Percentiles rank a stretch among this genome's conserved stretches.
These are phyloP conservation scores for Ameiurus melas DNA, from an alignment of 2,113 vertebrate genomes.

Conservation along the genomic window DNA sequence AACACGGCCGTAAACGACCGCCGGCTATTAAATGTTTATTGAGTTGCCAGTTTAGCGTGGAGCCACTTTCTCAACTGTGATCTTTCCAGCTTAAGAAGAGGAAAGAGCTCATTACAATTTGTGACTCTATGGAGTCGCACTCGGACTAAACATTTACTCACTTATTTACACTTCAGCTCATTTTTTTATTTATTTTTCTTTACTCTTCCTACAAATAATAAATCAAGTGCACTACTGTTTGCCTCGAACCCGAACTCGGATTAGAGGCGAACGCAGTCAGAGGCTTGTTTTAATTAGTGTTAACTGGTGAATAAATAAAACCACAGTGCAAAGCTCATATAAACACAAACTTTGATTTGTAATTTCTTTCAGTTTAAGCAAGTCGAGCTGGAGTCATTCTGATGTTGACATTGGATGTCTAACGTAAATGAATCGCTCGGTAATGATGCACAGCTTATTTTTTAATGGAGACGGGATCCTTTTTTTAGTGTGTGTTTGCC, in stretches of 20 bases:
- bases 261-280: conserved; percentile 16
- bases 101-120: conserved; percentile 49
- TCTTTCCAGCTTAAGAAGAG: conserved; percentile 35
- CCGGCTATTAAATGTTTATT: conserved; percentile 56
- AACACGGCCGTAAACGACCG: conserved; percentile 32
- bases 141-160: not conserved
- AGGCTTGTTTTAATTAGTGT: conserved; percentile 37
- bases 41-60: conserved; percentile 45
- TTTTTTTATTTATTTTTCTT: not conserved
- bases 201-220: conserved; percentile 5
- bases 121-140: not conserved
- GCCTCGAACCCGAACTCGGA: not conserved
- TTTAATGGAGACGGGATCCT: not conserved
- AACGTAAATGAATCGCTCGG: conserved; percentile 38
- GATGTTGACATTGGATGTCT: conserved; percentile 33
- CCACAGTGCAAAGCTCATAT: conserved; percentile 12
- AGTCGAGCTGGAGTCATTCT: conserved; percentile 15
- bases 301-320: conserved; percentile 54
- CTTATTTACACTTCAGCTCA: not conserved
- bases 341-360: conserved; percentile 36
- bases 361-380: conserved; percentile 13
- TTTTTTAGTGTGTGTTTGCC: not conserved
- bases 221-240: conserved; percentile 12
- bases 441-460: conserved; percentile 41
- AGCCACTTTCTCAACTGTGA: conserved; percentile 40